These are phyloP conservation scores for Kryptopterus vitreolus DNA, from an alignment of 2,797 vertebrate species.

Conservation along the genomic window DNA sequence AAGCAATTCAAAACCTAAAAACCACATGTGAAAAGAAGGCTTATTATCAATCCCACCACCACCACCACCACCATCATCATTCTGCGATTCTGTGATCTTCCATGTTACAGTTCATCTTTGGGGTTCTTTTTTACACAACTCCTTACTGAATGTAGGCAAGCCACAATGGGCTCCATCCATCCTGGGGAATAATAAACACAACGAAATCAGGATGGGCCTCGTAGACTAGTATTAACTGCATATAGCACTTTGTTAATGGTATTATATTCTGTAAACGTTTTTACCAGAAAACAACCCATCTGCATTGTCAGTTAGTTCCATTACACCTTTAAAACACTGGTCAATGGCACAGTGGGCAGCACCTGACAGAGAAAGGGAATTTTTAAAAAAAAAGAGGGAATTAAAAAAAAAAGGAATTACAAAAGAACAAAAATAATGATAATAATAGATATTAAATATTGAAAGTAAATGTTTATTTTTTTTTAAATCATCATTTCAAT, in stretches of 20 bases:
- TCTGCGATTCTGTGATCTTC: not conserved
- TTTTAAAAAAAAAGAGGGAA: no score
- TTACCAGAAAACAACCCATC: constrained; percentile 2
- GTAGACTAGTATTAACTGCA: not conserved
- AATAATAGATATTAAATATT: no score
- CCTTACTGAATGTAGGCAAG: constrained; percentile 27
- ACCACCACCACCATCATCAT: not conserved
- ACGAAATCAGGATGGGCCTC: not conserved
- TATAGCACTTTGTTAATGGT: not conserved
- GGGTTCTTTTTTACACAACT: constrained; percentile 14
- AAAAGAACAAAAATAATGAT: no score
- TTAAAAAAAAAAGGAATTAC: not conserved
- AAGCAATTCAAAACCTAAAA: not conserved
- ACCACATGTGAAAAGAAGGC: not conserved
- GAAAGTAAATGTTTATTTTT: no score
- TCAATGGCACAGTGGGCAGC: constrained; percentile 37
- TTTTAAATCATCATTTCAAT: no score
- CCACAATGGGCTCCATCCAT: not conserved
- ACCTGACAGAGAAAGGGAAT: constrained; percentile 24
- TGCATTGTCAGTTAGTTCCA: no score
- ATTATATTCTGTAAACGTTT: not conserved
- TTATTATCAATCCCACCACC: not conserved
- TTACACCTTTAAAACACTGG: constrained; percentile 17
- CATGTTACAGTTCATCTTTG: constrained; percentile 37
- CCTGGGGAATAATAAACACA: constrained; percentile 14